Percentiles rank a stretch among this genome's conserved stretches.
These are phyloP conservation scores for Conus betulinus DNA, from an alignment of 1,140 invertebrate genomes.

Conservation along the genomic window DNA sequence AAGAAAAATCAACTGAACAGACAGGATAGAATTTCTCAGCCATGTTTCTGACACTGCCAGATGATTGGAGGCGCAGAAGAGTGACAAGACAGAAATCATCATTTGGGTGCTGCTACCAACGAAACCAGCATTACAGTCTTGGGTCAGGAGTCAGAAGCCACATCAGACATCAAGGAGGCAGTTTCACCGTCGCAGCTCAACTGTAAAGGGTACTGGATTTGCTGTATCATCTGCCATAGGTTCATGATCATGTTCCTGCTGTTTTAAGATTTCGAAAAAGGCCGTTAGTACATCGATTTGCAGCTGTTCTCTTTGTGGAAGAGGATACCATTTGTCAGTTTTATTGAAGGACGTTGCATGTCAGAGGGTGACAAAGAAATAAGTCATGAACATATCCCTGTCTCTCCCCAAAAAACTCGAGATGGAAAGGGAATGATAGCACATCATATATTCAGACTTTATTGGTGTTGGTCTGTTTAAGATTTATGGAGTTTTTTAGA, in stretches of 20 bases:
- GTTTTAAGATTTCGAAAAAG: neutral
- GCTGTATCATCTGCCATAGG: neutral
- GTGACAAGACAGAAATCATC: neutral
- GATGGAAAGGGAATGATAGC: no score
- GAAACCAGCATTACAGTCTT: neutral
- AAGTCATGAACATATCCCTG: no score
- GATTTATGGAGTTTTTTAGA: no score
- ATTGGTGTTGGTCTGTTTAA: no score
- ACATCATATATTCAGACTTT: no score
- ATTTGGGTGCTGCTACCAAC: neutral
- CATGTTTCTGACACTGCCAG: constrained; percentile 38
- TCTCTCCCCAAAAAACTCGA: no score
- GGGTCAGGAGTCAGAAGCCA: neutral
- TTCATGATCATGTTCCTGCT: neutral
- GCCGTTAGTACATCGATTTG: neutral
- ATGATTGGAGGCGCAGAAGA: constrained; percentile 18
- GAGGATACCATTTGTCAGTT: no score
- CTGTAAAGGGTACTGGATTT: neutral
- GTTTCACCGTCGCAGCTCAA: neutral
- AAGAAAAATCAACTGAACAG: neutral
- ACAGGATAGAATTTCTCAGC: constrained; percentile 32
- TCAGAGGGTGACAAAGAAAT: no score
- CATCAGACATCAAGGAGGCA: neutral
- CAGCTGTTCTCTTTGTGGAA: no score
- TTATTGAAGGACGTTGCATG: no score